Base-by-base conservation (phyloP, 2,113 vertebrate species). In the Regulus satrapa region DNA sequence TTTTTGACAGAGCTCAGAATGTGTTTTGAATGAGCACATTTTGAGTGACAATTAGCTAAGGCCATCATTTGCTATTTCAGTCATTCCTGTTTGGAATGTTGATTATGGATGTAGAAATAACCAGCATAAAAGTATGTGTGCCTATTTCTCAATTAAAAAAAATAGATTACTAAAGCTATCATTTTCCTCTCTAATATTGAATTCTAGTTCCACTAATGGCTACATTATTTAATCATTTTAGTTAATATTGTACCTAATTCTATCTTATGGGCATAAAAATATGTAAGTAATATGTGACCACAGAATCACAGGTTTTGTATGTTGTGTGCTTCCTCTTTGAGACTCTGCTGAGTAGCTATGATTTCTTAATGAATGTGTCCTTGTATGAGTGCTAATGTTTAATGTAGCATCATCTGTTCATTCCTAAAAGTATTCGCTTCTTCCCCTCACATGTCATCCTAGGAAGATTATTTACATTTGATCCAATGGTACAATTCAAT, bases 401-500 rank as follows among this genome's bases (percentile, higher is more conserved):
- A 36, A 25, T 89, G 58, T 76, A 66, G 15, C 45, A 72, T 91
- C 19, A 56, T 61, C 52, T 82, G 16, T 91, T 91, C 28, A 10
- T 48, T 41, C 14, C 49, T 81, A 19, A 84, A 84, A 78, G 52
- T 25, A 82, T 77, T 84, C 61, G 16, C 3, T 75, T 78, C 31
- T 29, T 15, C 6, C 7, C 5, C 9, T 31, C 0, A 1, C 1
- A 1, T 2, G 3, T 48, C 81, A 12, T 46, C 51, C 18, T 55
- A 25, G 19, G 23, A 16, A n/a, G 14, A 34, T 64, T 89, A 49
- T 72, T 89, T 59, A 24, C 18, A 23, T 0, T 41, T 55, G 45
- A 77, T 86, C 76, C 23, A 25, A 18, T 34, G 54, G 29, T 19
- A 29, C 54, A 69, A 0, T 88, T 82, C 24, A 10, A 32, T 10